Evolutionary conservation across 2,888 invertebrate species (phyloP).

Genomic region (Drosophila niveifrons): DNA sequence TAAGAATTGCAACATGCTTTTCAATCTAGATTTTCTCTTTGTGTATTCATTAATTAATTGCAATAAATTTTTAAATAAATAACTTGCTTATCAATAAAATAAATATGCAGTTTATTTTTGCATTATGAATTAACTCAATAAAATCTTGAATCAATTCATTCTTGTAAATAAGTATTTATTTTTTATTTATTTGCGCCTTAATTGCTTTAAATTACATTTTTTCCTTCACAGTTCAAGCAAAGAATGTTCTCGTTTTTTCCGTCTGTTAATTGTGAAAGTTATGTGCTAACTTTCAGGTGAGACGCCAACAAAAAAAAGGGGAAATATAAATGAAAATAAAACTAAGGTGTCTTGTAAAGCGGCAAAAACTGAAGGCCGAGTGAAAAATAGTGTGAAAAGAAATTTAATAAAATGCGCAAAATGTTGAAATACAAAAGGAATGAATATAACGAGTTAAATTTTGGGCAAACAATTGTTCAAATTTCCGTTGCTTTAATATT

Average conservation of each 20-base stretch:
- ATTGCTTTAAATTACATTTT: conserved; percentile 41
- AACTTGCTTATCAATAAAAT: not conserved
- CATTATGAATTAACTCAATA: not conserved
- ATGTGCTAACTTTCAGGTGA: conserved; percentile 40
- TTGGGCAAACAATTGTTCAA: conserved; percentile 17
- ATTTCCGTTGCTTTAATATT: conserved; percentile 14
- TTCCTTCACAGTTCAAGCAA: conserved; percentile 13
- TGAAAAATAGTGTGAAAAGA: conserved; percentile 20
- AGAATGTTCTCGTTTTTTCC: conserved; percentile 42
- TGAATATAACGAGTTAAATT: not conserved
- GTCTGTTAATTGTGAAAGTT: conserved; percentile 62
- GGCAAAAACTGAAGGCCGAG: conserved; percentile 32
- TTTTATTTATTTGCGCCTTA: conserved; percentile 31
- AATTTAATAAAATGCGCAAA: conserved; percentile 25
- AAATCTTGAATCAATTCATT: not conserved
- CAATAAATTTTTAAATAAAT: not conserved
- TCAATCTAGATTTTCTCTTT: too few species aligned
- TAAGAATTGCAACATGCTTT: too few species aligned
- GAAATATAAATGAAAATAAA: not conserved
- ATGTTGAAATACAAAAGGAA: conserved; percentile 10
- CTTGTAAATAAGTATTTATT: not conserved
- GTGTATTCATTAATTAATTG: not conserved
- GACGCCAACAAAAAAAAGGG: not conserved
- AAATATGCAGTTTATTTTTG: not conserved
- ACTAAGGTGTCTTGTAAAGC: conserved; percentile 10